Evolutionary conservation across 2,113 vertebrate genomes (phyloP), one percentile per base, ranked within the genome.

Genomic region (Apteryx owenii): DNA sequence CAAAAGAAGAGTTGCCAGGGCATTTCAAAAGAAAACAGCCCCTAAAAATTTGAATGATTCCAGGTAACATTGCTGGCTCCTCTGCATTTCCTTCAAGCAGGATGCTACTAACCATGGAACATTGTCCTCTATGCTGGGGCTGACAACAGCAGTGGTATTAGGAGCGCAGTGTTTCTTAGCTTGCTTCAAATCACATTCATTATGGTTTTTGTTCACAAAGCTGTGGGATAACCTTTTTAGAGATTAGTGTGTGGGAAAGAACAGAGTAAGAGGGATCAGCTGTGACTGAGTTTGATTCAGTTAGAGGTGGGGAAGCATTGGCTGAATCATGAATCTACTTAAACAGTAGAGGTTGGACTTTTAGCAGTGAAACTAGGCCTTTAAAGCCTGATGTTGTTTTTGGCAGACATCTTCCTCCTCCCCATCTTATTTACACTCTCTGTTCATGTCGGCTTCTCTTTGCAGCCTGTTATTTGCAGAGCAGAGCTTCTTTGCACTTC

Each of bases 401-500:
- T 97, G 94, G 94, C 96, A 95, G 95, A 91, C 88, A 81, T 83
- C 89, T 72, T 90, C 71, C 79, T 96, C 87, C 91, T 96, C 75
- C 71, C 36, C 42, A 91, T 95, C 95, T 96, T 97, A 92, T 83
- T 88, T 97, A 88, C 89, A 96, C 95, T 95, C 93, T 71, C 91
- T 93, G 84, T 71, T 96, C 96, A 90, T 33, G 64, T 93, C 38
- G 53, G 64, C 50, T 97, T 92, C 93, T 96, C 87, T 92, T 95
- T 96, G 54, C 93, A 96, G 93, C 6, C n/a, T 95, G 95, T 97
- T 95, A 95, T 97, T 93, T 95, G 94, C 89, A 96, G 94, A 97
- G 87, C 93, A 95, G 95, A 96, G 75, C 89, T 97, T 95, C 94
- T 97, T 95, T 97, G 92, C 95, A 95, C 91, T 95, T 97, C 94